A percentile compares a stretch with the other conserved stretches of the same genome.
Evolutionary conservation across 1,140 invertebrate species (phyloP).

Genomic region (Myzus persicae): DNA sequence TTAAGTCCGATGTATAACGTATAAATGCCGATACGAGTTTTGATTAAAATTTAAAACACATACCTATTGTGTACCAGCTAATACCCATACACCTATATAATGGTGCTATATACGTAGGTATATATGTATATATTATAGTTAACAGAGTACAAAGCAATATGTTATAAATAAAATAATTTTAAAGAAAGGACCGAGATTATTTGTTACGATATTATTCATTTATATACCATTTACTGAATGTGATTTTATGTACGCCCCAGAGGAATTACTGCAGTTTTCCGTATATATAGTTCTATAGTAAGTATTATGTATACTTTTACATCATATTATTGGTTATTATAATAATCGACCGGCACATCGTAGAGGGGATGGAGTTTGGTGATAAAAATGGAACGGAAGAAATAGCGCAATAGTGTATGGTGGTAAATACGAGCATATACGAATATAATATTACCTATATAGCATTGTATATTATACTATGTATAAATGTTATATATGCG

Average conservation of each 20-base stretch:
- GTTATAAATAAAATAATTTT: not conserved
- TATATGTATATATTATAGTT: not conserved
- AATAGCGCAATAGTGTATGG: not conserved
- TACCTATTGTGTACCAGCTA: not conserved
- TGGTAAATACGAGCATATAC: not conserved
- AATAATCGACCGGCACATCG: conserved; percentile 19
- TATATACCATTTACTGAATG: not conserved
- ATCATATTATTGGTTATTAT: not conserved
- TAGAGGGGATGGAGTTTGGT: not conserved
- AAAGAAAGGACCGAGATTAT: not conserved
- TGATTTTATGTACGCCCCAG: not conserved
- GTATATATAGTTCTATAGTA: not conserved
- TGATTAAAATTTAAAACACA: conserved; percentile 32
- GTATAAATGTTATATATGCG: not conserved
- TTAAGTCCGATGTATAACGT: not conserved
- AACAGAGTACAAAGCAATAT: not conserved
- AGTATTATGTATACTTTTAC: not conserved
- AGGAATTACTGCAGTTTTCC: not conserved
- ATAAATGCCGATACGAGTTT: not conserved
- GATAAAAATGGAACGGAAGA: not conserved
- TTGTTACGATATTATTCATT: conserved; percentile 39
- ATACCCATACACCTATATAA: not conserved
- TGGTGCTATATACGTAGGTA: not conserved
- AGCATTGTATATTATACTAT: not conserved
- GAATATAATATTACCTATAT: not conserved